A percentile compares a stretch with the other conserved stretches of the same genome.
phyloP scores from a whole-genome alignment of 2,888 invertebrate genomes.

The Drosophila quinaria region DNA sequence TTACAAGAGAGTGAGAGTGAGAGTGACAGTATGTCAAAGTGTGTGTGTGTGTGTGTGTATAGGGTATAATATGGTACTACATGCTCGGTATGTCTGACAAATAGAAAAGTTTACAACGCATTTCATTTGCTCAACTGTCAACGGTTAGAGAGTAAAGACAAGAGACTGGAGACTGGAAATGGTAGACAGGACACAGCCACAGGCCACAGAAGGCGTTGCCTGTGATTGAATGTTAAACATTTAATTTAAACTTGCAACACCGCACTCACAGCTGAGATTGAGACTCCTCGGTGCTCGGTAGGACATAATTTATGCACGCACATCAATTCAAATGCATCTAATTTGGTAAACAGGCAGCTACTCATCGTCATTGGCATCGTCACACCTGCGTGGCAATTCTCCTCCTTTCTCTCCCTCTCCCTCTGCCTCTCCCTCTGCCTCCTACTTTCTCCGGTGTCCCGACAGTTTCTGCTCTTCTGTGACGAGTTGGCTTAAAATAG shows the following conservation, averaged over 20 bases:
- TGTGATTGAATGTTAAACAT: constrained; percentile 78
- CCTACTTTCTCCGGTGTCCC: not conserved
- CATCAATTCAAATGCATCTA: constrained; percentile 81
- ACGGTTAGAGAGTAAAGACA: constrained; percentile 25
- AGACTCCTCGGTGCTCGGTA: constrained; percentile 43
- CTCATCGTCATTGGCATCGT: constrained; percentile 47
- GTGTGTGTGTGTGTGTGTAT: constrained; percentile 17
- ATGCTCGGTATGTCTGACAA: constrained; percentile 53
- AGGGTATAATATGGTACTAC: constrained; percentile 27
- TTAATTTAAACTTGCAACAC: constrained; percentile 76
- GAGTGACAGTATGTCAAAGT: constrained; percentile 27
- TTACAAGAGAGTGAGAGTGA: constrained; percentile 64
- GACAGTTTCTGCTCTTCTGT: constrained; percentile 24
- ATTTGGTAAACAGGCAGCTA: constrained; percentile 74
- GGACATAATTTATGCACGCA: constrained; percentile 77
- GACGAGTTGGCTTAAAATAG: constrained; percentile 71
- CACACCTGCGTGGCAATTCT: constrained; percentile 68
- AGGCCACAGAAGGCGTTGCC: constrained; percentile 53
- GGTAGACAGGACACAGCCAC: constrained; percentile 13
- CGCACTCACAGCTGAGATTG: constrained; percentile 44
- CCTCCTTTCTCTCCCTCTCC: not conserved
- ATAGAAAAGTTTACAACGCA: constrained; percentile 77
- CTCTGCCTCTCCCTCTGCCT: no score
- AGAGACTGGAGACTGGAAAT: constrained; percentile 20
- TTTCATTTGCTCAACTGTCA: constrained; percentile 67